These are phyloP conservation scores for Cactoblastis cactorum DNA, from an alignment of 2,888 invertebrate genomes.

Conservation along the genomic window DNA sequence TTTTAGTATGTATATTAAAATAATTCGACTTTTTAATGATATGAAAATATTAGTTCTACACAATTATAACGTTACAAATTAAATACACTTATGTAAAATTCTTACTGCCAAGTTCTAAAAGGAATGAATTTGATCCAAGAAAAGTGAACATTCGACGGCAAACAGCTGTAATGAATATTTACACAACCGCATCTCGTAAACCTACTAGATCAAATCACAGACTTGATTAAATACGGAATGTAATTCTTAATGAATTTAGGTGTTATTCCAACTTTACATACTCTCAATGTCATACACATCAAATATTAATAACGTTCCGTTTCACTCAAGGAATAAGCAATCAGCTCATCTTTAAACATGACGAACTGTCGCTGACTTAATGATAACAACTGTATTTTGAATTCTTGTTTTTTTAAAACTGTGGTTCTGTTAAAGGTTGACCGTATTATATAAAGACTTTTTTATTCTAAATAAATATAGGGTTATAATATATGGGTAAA, in stretches of 20 bases:
- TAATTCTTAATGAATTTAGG: background rate
- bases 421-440: background rate
- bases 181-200: background rate
- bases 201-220: background rate
- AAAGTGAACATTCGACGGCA: background rate
- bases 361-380: background rate
- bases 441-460: background rate
- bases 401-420: too few species aligned
- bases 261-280: background rate
- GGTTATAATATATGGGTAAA: too few species aligned
- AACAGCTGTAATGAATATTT: background rate
- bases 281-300: background rate
- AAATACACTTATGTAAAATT: background rate
- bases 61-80: too few species aligned
- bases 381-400: background rate
- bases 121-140: too few species aligned
- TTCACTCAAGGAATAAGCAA: background rate
- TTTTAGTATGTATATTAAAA: too few species aligned
- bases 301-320: conserved; percentile 6
- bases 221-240: background rate
- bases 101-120: too few species aligned
- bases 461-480: too few species aligned
- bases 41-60: too few species aligned
- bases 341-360: conserved; percentile 6
- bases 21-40: too few species aligned